A percentile compares a stretch with the other conserved stretches of the same genome.
phyloP scores from a whole-genome alignment of 1,140 invertebrate genomes.

The Xylocopa sonorina region DNA sequence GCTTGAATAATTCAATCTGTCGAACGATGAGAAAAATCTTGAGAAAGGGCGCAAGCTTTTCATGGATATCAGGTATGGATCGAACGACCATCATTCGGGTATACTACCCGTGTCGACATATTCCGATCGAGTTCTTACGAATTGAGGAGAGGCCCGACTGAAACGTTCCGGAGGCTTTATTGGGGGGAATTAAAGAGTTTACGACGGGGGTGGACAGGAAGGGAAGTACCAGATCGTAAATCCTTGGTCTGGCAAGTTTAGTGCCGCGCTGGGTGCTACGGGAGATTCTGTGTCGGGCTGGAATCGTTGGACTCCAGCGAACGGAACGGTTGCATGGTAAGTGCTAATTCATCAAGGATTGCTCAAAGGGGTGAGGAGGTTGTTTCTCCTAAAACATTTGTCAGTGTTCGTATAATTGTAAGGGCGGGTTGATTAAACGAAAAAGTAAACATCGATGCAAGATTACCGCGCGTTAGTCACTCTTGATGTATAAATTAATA shows the following conservation, averaged over 20 bases:
- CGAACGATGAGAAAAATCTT: too few species aligned
- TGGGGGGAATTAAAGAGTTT: slow-evolving; percentile 2
- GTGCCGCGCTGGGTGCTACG: neutral
- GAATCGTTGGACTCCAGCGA: neutral
- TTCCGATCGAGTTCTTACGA: neutral
- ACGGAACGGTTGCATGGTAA: neutral
- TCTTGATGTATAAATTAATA: too few species aligned
- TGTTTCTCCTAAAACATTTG: too few species aligned
- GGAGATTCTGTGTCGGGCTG: neutral
- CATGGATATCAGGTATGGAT: too few species aligned
- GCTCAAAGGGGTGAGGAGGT: neutral
- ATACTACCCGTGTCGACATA: too few species aligned
- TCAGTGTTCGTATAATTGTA: neutral
- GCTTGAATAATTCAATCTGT: too few species aligned
- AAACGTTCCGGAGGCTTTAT: neutral
- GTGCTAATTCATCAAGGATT: neutral
- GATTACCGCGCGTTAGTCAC: too few species aligned
- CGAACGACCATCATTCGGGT: too few species aligned
- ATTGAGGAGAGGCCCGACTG: neutral
- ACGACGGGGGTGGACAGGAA: neutral
- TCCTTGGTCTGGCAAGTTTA: neutral
- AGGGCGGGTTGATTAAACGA: too few species aligned
- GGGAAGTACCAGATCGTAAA: neutral
- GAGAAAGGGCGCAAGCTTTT: too few species aligned
- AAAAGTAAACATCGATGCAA: neutral